Evolutionary conservation across 2,113 vertebrate species (phyloP), one percentile per base, ranked within the genome.

Genomic region (Microcebus griseorufus): DNA sequence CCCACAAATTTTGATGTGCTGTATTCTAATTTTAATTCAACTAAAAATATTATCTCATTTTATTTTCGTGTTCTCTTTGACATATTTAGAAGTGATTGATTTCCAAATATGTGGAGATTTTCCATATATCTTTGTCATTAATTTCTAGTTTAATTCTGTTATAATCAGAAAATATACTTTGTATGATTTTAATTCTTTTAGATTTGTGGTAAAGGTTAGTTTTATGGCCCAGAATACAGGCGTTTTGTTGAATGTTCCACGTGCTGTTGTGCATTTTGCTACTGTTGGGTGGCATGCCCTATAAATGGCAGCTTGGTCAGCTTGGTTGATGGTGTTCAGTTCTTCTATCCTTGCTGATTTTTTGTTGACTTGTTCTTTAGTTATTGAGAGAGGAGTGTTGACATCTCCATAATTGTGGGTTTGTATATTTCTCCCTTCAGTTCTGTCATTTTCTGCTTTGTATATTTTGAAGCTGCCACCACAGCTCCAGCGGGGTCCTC

Each of bases 281-380:
- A 20, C 1, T 10, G 16, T 1, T 29, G 76, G 73, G 48, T 34
- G 25, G 39, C 4, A 1, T 8, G n/a, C 23, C 51, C 27, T 14
- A 0, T 5, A 1, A 4, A 9, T 12, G 58, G 5, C 64, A 1
- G 2, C 2, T 8, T 29, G 55, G 64, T 42, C 48, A 3, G 6
- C 18, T 18, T 64, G 51, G 45, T 1, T 9, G 34, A 39, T 14
- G 8, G 4, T 9, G 34, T 85, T 17, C 29, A 0, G 79, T 4
- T 37, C 25, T 34, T 67, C 65, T 34, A 1, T 32, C 27, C 69
- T 58, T 29, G 67, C 45, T 73, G 34, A 10, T 20, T 16, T 62
- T 51, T 27, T 32, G 53, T 73, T 23, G 65, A 2, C 22, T 17
- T 85, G 34, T 60, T 75, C 5, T 86, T 86, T 12, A 5, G 0